A percentile compares a stretch with the other conserved stretches of the same genome.
These are phyloP conservation scores for Phrynosoma blainvillii DNA, from an alignment of 2,113 vertebrate genomes.

Conservation along the genomic window DNA sequence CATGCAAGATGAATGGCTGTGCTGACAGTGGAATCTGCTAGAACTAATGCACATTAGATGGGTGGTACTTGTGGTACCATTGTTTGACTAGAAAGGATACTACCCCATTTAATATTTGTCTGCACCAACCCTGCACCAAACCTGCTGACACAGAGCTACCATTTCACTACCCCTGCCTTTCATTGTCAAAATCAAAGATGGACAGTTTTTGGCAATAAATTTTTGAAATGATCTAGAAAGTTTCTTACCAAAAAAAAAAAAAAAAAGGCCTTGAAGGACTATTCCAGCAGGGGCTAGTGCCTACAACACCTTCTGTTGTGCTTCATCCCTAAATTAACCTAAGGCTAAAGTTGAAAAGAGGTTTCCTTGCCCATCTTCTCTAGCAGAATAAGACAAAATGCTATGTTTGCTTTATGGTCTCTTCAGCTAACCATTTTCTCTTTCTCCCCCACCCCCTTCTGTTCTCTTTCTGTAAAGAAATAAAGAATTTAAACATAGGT, in stretches of 20 bases:
- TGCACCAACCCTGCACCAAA: too few relatives aligned
- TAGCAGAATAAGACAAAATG: conserved; percentile 75
- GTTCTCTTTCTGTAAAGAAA: conserved; percentile 92
- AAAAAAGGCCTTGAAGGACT: conserved; percentile 22
- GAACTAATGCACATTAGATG: neutral
- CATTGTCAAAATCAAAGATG: conserved; percentile 15
- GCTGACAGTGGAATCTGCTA: conserved; percentile 32
- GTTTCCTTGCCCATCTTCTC: conserved; percentile 59
- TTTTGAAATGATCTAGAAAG: conserved; percentile 27
- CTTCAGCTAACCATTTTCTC: conserved; percentile 82
- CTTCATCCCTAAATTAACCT: conserved; percentile 51
- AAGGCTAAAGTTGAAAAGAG: conserved; percentile 60
- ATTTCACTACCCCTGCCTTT: too few relatives aligned
- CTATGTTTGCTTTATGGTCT: conserved; percentile 77
- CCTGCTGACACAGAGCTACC: conserved; percentile 27
- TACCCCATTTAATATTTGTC: conserved; percentile 23
- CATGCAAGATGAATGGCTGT: conserved; percentile 2
- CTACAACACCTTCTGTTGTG: neutral
- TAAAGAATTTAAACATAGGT: conserved; percentile 99
- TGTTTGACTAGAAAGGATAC: conserved; percentile 12
- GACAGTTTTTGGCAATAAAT: neutral
- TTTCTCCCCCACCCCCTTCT: conserved; percentile 65
- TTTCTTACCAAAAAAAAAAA: conserved; percentile 8
- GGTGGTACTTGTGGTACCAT: conserved; percentile 30
- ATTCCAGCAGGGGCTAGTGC: conserved; percentile 22